Percentiles rank a stretch among this genome's conserved stretches.
Evolutionary conservation across 2,888 invertebrate genomes (phyloP).

Genomic region (Caenorhabditis doughertyi): DNA sequence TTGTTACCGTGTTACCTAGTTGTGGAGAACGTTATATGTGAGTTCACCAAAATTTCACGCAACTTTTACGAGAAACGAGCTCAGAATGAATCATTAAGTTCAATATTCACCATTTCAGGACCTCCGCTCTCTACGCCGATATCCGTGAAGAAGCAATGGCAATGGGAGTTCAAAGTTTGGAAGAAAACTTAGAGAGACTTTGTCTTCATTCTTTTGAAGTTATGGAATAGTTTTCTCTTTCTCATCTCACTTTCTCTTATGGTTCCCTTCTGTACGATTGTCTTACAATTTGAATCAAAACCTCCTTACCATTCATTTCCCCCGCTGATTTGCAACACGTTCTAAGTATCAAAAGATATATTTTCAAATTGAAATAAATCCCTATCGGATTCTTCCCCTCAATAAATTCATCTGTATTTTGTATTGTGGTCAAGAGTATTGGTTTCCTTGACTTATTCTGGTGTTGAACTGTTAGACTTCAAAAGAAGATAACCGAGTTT

Average conservation of each 20-base stretch:
- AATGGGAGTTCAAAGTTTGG: slow-evolving; percentile 75
- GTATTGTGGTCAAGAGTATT: slow-evolving; percentile 20
- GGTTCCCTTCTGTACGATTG: background rate
- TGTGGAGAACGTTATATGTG: slow-evolving; percentile 82
- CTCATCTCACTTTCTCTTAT: background rate
- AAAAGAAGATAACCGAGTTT: slow-evolving; percentile 28
- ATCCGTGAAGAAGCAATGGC: slow-evolving; percentile 75
- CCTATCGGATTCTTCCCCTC: background rate
- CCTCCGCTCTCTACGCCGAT: slow-evolving; percentile 77
- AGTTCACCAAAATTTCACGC: too few relatives aligned
- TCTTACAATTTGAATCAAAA: background rate
- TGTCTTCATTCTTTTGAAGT: slow-evolving; percentile 75
- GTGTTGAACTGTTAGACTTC: slow-evolving; percentile 8
- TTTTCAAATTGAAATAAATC: background rate
- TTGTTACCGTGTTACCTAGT: slow-evolving; percentile 80
- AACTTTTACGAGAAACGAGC: too few relatives aligned
- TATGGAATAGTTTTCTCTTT: slow-evolving; percentile 43
- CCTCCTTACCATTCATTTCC: background rate
- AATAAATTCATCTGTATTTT: slow-evolving; percentile 23
- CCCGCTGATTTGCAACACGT: slow-evolving; percentile 16
- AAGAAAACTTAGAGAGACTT: slow-evolving; percentile 74
- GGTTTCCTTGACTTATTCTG: slow-evolving; percentile 12
- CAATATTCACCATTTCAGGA: slow-evolving; percentile 72
- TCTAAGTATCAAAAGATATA: background rate
- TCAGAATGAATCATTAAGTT: too few relatives aligned